A percentile compares a stretch with the other conserved stretches of the same genome.
Conservation (phyloP, 2,888 invertebrate species). For the Seira musarum region DNA sequence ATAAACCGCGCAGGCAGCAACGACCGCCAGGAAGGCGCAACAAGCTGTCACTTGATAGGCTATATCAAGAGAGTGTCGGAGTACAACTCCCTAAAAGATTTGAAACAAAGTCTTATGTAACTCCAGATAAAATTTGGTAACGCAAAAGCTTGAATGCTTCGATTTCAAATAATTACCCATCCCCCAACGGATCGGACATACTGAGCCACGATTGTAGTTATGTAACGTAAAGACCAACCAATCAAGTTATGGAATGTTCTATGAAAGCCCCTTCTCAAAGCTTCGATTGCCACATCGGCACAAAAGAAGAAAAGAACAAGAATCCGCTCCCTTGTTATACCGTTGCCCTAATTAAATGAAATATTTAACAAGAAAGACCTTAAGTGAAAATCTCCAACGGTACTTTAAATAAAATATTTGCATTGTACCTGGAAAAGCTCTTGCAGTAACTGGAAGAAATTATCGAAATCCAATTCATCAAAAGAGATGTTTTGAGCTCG, state of each 20-base stretch:
- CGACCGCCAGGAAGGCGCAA: conserved; percentile 63
- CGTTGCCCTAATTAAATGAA: conserved; percentile 74
- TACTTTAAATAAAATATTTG: too few relatives aligned
- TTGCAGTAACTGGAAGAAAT: conserved; percentile 77
- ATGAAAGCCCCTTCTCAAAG: conserved; percentile 72
- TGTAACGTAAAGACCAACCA: conserved; percentile 76
- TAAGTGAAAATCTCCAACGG: too few relatives aligned
- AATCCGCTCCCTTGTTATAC: conserved; percentile 76
- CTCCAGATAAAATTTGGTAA: conserved; percentile 13
- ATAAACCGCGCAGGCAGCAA: conserved; percentile 64
- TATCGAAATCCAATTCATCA: conserved; percentile 75
- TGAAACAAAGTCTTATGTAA: neutral
- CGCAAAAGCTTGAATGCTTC: neutral
- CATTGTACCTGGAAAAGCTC: conserved; percentile 76
- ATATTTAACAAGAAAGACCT: conserved; percentile 52
- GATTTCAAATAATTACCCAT: conserved; percentile 73
- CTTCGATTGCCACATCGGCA: conserved; percentile 76
- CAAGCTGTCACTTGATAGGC: conserved; percentile 64
- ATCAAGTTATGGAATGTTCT: conserved; percentile 76
- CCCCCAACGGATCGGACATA: conserved; percentile 77
- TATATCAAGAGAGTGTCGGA: conserved; percentile 65
- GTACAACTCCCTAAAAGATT: conserved; percentile 60
- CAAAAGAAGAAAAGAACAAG: conserved; percentile 77
- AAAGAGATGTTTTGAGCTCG: conserved; percentile 75
- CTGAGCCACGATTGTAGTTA: conserved; percentile 75